These are phyloP conservation scores for Karalla daura DNA, from an alignment of 2,797 vertebrate species.

Conservation along the genomic window DNA sequence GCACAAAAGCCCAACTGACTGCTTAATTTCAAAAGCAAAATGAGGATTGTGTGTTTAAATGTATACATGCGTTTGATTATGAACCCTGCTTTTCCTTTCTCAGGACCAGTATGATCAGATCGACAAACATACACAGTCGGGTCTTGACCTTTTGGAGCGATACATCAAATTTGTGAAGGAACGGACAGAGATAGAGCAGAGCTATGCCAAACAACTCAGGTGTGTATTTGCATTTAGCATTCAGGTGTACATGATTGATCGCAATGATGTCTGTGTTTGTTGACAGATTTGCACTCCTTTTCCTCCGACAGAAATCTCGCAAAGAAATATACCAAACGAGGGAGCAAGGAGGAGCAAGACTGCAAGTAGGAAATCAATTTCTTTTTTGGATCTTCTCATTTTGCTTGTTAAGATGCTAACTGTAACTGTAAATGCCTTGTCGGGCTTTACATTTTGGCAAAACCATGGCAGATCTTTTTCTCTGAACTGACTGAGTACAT, in stretches of 20 bases:
- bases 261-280: neutral
- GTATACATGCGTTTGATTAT: neutral
- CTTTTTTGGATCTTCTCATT: neutral
- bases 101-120: conserved; percentile 97
- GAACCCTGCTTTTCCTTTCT: conserved; percentile 24
- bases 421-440: neutral
- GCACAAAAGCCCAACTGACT: neutral
- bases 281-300: conserved; percentile 1
- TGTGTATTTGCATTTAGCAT: conserved; percentile 53
- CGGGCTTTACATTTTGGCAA: neutral
- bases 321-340: conserved; percentile 88
- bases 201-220: conserved; percentile 96
- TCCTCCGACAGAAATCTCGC: conserved; percentile 79
- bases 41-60: no score
- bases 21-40: neutral
- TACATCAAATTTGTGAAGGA: conserved; percentile 98
- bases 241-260: neutral
- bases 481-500: neutral
- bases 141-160: conserved; percentile 93
- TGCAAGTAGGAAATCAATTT: conserved; percentile 80
- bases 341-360: conserved; percentile 86
- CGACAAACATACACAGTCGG: conserved; percentile 95
- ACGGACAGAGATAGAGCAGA: conserved; percentile 93
- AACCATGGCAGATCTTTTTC: neutral
- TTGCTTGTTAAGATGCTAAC: neutral